Evolutionary conservation across 1,140 invertebrate genomes (phyloP), one percentile per base, ranked within the genome.

Genomic region (Drosophila pseudoananassae): DNA sequence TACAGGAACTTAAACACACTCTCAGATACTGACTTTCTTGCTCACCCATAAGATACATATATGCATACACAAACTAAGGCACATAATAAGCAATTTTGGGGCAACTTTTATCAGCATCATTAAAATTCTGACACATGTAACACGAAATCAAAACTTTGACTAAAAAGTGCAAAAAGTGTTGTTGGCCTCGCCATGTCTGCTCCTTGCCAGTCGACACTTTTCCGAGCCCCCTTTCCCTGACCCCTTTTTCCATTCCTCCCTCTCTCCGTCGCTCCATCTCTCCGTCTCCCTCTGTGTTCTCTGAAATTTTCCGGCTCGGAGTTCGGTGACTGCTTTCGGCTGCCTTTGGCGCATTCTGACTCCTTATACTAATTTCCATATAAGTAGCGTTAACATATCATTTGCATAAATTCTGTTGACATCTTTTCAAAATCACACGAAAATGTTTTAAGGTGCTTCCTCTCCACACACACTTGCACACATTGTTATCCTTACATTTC

Each of bases 331-430:
- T 72, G 81, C 83, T 84, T 88, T 88, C 83, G 83, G 60, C 57
- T 72, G 81, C 83, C 83, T 88, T 88, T 88, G 83, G 83, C 83
- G 76, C 79, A 70, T 83, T 73, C 68, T 89, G 83, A 88, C 83
- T 88, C 83, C 83, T 89, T 89, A 88, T 83, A 88, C 83, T 88
- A 88, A 88, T 88, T 88, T 88, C 83, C 83, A 88, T 88, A 88
- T 88, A 88, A 88, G 83, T 88, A 88, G 83, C 83, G 83, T 88
- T 88, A 88, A 88, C 83, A 88, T 88, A 88, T 88, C 84, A 88
- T 88, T 88, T 88, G 83, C 83, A 88, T 88, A 88, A 88, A 88
- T 88, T 88, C 87, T 83, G 83, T 89, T 89, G 83, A 88, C 83
- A 87, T 87, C 83, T 87, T 87, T 87, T 87, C 83, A 88, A 87